These are phyloP conservation scores for Semnornis frantzii DNA, from an alignment of 2,113 vertebrate species.

Conservation along the genomic window DNA sequence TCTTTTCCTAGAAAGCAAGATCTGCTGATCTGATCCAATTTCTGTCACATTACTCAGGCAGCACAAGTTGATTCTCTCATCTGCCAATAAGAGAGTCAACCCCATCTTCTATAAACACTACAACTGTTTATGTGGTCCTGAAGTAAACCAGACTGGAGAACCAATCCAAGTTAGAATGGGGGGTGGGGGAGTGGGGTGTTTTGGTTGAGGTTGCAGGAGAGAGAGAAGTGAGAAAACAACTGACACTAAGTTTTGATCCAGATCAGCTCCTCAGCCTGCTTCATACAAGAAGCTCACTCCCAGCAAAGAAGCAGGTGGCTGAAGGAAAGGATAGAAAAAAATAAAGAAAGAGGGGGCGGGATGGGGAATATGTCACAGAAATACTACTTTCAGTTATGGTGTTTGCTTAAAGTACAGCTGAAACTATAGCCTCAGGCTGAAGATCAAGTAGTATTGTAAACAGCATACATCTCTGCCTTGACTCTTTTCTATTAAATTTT, in stretches of 20 bases:
- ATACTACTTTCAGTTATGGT: not conserved
- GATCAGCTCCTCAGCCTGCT: not conserved
- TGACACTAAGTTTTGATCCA: not conserved
- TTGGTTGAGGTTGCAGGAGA: not conserved
- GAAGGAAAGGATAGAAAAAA: not conserved
- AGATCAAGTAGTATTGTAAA: not conserved
- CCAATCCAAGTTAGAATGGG: not conserved
- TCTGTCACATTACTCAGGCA: no score
- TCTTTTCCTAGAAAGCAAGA: no score
- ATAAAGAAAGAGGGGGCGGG: accelerated
- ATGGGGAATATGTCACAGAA: not conserved
- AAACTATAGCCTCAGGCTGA: not conserved
- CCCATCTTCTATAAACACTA: no score
- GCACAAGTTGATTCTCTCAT: no score
- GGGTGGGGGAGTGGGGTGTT: no score
- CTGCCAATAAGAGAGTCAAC: no score
- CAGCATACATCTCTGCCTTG: not conserved
- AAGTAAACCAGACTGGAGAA: not conserved
- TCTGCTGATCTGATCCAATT: no score
- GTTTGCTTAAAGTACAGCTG: not conserved
- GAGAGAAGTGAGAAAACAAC: not conserved
- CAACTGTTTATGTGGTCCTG: not conserved
- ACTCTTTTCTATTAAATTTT: not conserved
- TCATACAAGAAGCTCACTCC: not conserved
- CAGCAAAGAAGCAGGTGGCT: not conserved